Percentiles rank a stretch among this genome's conserved stretches.
These are phyloP conservation scores for Drosophila bifasciata DNA, from an alignment of 1,140 invertebrate genomes.

Conservation along the genomic window DNA sequence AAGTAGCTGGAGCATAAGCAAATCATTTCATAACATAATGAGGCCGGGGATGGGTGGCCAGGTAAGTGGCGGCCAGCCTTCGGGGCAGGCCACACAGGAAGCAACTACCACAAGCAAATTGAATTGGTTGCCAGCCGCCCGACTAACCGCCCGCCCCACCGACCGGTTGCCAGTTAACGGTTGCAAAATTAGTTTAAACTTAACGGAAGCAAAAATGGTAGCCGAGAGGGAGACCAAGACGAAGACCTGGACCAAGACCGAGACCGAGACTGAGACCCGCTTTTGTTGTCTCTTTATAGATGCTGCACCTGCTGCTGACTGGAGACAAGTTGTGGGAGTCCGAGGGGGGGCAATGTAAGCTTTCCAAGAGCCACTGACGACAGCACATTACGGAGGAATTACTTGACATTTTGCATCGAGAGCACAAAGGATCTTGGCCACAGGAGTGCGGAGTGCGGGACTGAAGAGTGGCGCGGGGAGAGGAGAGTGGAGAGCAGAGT, in stretches of 20 bases:
- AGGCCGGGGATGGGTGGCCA: slow-evolving; percentile 18
- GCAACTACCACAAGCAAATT: slow-evolving; percentile 69
- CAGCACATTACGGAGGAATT: slow-evolving; percentile 47
- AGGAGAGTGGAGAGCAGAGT: slow-evolving; percentile 5
- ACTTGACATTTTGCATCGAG: slow-evolving; percentile 54
- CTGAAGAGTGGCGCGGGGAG: not conserved
- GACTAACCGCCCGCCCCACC: too few species aligned
- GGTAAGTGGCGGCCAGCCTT: slow-evolving; percentile 1
- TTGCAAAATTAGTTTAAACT: slow-evolving; percentile 81
- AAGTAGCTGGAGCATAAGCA: slow-evolving; percentile 66
- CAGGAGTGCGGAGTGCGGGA: slow-evolving; percentile 7
- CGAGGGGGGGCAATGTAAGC: slow-evolving; percentile 52
- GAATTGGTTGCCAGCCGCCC: slow-evolving; percentile 40
- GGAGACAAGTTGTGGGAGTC: slow-evolving; percentile 46
- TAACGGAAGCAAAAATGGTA: slow-evolving; percentile 59
- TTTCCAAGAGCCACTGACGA: slow-evolving; percentile 23
- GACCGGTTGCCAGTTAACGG: slow-evolving; percentile 65
- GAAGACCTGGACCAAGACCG: slow-evolving; percentile 11
- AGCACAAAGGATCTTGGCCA: slow-evolving; percentile 15
- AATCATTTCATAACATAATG: slow-evolving; percentile 74
- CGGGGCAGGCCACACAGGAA: slow-evolving; percentile 41
- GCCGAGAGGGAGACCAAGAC: slow-evolving; percentile 8
- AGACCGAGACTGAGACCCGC: slow-evolving; percentile 18
- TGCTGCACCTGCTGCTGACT: slow-evolving; percentile 59
- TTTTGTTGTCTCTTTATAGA: slow-evolving; percentile 60